phyloP scores from a whole-genome alignment of 2,113 vertebrate genomes.

The Amia ocellicauda region DNA sequence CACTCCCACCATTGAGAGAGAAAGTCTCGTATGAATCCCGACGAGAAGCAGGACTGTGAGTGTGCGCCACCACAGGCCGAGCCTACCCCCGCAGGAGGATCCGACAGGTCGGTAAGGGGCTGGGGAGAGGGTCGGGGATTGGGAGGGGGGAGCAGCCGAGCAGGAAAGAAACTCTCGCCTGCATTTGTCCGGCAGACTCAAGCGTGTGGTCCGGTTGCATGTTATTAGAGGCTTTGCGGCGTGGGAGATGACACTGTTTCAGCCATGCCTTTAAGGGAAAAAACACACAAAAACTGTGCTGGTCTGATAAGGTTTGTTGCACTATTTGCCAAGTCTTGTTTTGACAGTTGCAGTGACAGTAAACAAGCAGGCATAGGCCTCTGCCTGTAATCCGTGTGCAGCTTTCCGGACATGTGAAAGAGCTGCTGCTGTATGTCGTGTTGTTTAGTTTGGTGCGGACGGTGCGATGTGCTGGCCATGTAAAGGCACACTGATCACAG shows the following conservation, averaged over 20 bases:
- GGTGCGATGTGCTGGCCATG: too few species aligned
- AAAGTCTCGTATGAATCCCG: conserved; percentile 73
- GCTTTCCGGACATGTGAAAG: too few species aligned
- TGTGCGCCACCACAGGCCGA: conserved; percentile 72
- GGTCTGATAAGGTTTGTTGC: conserved; percentile 17
- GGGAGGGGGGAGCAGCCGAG: too few species aligned
- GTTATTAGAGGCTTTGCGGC: too few species aligned
- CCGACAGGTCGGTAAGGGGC: conserved; percentile 51
- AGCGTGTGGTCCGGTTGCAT: too few species aligned
- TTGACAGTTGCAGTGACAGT: not conserved
- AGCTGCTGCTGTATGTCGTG: too few species aligned
- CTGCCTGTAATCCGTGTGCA: not conserved
- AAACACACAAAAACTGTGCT: conserved; percentile 7
- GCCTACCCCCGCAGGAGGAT: conserved; percentile 51
- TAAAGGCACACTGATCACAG: not conserved
- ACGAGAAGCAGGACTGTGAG: conserved; percentile 70
- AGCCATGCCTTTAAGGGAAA: too few species aligned
- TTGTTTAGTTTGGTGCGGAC: too few species aligned
- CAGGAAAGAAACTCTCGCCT: too few species aligned
- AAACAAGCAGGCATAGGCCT: not conserved
- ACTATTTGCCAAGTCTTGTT: conserved; percentile 1
- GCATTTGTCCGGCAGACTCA: too few species aligned
- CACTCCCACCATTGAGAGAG: conserved; percentile 45
- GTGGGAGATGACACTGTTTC: too few species aligned
- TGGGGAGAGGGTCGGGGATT: conserved; percentile 15